Conservation (phyloP, 2,113 vertebrate genomes). For the Microcebus griseorufus region DNA sequence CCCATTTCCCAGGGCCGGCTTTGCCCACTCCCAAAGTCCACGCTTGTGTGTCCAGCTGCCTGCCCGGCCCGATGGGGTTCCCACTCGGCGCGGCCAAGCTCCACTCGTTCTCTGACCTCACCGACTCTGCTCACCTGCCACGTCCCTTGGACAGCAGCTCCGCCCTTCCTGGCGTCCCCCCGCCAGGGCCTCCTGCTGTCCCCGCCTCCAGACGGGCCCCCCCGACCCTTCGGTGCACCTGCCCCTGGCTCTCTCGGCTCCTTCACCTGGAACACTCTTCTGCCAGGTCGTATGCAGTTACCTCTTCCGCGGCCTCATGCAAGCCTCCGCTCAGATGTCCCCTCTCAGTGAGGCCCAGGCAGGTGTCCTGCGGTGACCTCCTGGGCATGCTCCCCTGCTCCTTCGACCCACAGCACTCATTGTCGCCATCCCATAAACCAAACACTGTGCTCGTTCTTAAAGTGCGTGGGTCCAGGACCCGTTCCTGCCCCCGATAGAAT, state of each 20-base stretch:
- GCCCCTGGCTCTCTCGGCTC: rapidly evolving
- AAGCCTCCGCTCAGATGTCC: too few relatives aligned
- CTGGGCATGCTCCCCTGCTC: rapidly evolving
- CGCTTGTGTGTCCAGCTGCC: too few relatives aligned
- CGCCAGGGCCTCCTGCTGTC: neutral
- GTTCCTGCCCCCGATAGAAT: rapidly evolving
- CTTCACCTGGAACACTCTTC: neutral
- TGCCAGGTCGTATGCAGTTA: rapidly evolving
- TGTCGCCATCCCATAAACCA: rapidly evolving
- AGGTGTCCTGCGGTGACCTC: neutral
- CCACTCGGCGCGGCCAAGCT: neutral
- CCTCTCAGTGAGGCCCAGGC: neutral
- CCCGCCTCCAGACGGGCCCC: neutral
- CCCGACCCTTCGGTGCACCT: too few relatives aligned
- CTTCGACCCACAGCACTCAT: too few relatives aligned
- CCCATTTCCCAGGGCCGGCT: rapidly evolving
- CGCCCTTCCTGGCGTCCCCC: neutral
- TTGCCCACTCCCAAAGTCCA: neutral
- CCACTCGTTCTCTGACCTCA: too few relatives aligned
- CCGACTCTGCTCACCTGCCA: neutral
- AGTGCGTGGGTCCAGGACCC: neutral
- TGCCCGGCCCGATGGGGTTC: rapidly evolving
- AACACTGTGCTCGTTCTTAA: rapidly evolving
- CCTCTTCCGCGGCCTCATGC: neutral
- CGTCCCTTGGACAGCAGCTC: neutral